Conservation (phyloP, 2,113 vertebrate genomes). For the Menura novaehollandiae region DNA sequence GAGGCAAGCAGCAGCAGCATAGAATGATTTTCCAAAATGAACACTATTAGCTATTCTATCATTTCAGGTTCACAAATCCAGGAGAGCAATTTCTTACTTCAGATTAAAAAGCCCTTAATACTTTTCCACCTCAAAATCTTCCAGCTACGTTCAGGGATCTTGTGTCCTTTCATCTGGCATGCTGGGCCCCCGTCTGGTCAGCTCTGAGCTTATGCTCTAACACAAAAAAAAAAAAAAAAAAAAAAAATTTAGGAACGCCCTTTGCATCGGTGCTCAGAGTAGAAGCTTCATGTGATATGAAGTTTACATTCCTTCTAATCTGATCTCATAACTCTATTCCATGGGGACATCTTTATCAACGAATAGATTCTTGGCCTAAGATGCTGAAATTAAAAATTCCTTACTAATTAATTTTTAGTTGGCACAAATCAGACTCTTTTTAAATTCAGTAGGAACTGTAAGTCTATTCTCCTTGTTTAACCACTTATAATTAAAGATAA, state of each 20-base stretch:
- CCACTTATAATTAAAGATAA: conserved; percentile 59
- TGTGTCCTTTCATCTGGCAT: neutral
- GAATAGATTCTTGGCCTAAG: conserved; percentile 63
- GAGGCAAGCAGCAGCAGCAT: neutral
- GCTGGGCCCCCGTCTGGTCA: neutral
- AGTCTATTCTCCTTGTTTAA: conserved; percentile 67
- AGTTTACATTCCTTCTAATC: conserved; percentile 45
- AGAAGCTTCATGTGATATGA: conserved; percentile 3
- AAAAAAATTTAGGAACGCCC: neutral
- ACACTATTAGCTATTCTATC: neutral
- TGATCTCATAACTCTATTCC: conserved; percentile 65
- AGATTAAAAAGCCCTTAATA: neutral
- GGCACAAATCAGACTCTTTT: conserved; percentile 60
- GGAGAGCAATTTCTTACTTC: neutral
- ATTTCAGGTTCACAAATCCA: neutral
- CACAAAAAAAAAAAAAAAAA: neutral
- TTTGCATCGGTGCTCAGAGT: neutral
- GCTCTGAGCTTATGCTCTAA: neutral
- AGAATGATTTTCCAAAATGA: neutral
- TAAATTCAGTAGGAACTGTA: conserved; percentile 64
- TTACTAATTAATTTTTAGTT: conserved; percentile 75
- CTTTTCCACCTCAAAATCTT: neutral
- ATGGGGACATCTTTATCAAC: conserved; percentile 63
- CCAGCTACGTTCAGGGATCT: neutral
- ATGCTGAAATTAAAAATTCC: conserved; percentile 68